Percentiles rank a stretch among this genome's conserved stretches.
These are phyloP conservation scores for Campaea margaritaria DNA, from an alignment of 2,888 invertebrate species.

Conservation along the genomic window DNA sequence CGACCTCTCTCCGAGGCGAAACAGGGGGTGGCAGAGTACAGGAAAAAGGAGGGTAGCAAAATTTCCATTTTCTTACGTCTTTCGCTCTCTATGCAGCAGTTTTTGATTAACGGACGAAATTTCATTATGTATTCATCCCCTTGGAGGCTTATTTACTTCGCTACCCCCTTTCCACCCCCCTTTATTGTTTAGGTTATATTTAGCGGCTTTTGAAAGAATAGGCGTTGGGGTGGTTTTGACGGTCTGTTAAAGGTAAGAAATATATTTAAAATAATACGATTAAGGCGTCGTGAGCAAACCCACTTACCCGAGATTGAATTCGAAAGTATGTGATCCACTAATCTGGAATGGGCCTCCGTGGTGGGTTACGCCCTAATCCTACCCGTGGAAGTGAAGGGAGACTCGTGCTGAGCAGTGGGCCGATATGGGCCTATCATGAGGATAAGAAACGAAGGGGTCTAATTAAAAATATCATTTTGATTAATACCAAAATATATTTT, in stretches of 20 bases:
- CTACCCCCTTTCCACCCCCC: conserved; percentile 27
- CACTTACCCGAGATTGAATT: too few relatives aligned
- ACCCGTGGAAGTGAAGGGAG: too few relatives aligned
- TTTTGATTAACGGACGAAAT: conserved; percentile 85
- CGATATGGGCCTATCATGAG: too few relatives aligned
- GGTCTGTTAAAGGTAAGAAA: conserved; percentile 4
- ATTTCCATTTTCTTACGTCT: conserved; percentile 85
- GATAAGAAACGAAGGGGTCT: too few relatives aligned
- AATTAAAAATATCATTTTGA: too few relatives aligned
- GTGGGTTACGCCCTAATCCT: too few relatives aligned
- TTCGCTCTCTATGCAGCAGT: conserved; percentile 80
- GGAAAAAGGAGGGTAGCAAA: conserved; percentile 85
- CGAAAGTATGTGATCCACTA: too few relatives aligned
- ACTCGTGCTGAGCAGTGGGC: too few relatives aligned
- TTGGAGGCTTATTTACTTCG: conserved; percentile 53
- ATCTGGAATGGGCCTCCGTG: too few relatives aligned
- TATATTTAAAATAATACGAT: too few relatives aligned
- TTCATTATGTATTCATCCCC: conserved; percentile 83
- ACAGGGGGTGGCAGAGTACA: conserved; percentile 71
- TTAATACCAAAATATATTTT: too few relatives aligned
- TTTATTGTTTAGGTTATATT: conserved; percentile 41
- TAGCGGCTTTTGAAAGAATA: conserved; percentile 30
- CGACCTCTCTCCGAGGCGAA: conserved; percentile 75
- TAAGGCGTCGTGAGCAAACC: too few relatives aligned
- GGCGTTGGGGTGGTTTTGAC: conserved; percentile 17